Percentiles rank a stretch among this genome's conserved stretches.
Conservation (phyloP, 1,140 invertebrate species). For the Branchinecta lynchi region DNA sequence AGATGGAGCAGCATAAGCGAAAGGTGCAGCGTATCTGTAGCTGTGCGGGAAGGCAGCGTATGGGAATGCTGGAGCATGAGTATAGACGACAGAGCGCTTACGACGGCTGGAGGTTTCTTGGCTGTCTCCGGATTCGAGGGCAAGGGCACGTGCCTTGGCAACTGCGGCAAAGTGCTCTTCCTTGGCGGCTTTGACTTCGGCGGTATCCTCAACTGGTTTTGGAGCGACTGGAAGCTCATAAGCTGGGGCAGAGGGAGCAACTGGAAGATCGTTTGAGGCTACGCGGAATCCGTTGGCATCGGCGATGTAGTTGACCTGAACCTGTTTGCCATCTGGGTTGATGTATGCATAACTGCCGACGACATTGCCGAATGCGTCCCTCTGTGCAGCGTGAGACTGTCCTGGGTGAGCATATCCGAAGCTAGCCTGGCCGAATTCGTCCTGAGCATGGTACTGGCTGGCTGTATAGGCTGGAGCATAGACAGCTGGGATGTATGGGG, state of each 20-base stretch:
- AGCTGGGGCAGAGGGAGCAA: conserved; percentile 14
- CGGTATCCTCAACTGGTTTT: conserved; percentile 17
- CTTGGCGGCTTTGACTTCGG: conserved; percentile 19
- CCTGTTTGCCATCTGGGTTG: conserved; percentile 29
- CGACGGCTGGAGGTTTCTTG: background rate
- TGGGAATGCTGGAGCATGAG: background rate
- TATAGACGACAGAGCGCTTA: conserved; percentile 10
- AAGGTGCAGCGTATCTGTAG: conserved; percentile 10
- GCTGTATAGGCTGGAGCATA: conserved; percentile 16
- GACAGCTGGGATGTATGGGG: conserved; percentile 13
- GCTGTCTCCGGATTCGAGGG: background rate
- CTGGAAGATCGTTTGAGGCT: conserved; percentile 25
- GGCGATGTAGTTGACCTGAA: conserved; percentile 30
- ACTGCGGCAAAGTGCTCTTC: conserved; percentile 17
- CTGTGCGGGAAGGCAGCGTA: conserved; percentile 10
- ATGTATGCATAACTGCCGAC: conserved; percentile 32
- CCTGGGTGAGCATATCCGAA: conserved; percentile 26
- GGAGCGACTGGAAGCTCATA: background rate
- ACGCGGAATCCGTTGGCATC: conserved; percentile 25
- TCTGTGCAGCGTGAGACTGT: conserved; percentile 23
- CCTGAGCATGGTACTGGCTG: conserved; percentile 26
- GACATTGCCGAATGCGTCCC: conserved; percentile 29
- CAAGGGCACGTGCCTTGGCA: conserved; percentile 11
- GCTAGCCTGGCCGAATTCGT: conserved; percentile 24
- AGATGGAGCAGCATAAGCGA: conserved; percentile 15